Evolutionary conservation across 2,113 vertebrate genomes (phyloP).

Genomic region (Cercopithecus mona): DNA sequence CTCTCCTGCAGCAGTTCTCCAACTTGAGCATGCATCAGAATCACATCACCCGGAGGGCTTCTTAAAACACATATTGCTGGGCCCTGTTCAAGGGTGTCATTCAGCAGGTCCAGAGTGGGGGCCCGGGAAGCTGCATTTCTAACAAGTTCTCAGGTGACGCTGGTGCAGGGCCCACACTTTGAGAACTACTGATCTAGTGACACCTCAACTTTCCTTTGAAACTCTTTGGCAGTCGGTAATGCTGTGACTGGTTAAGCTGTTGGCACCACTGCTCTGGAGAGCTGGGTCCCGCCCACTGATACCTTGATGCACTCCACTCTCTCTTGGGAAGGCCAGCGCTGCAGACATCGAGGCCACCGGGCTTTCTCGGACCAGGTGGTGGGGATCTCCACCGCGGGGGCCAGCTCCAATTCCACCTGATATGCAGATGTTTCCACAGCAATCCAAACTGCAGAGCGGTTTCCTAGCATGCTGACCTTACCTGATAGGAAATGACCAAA

Average conservation of each 20-base stretch:
- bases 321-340: conserved; percentile 86
- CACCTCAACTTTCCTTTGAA: accelerated
- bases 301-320: conserved; percentile 88
- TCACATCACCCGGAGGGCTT: neutral
- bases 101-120: accelerated
- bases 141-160: neutral
- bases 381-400: conserved; percentile 87
- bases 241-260: accelerated
- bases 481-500: conserved; percentile 68
- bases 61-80: neutral
- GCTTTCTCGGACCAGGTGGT: conserved; percentile 86
- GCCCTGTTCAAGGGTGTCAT: accelerated
- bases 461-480: conserved; percentile 84
- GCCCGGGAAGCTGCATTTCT: neutral
- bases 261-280: neutral
- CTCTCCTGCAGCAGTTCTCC: neutral
- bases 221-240: accelerated
- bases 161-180: accelerated
- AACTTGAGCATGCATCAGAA: neutral
- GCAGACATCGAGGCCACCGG: conserved; percentile 86
- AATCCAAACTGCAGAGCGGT: conserved; percentile 80
- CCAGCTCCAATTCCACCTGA: conserved; percentile 88
- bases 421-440: conserved; percentile 86
- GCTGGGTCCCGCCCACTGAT: neutral
- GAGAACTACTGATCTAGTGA: neutral